Conservation (phyloP, 2,888 invertebrate genomes). For the Ichneumoninae sp. region DNA sequence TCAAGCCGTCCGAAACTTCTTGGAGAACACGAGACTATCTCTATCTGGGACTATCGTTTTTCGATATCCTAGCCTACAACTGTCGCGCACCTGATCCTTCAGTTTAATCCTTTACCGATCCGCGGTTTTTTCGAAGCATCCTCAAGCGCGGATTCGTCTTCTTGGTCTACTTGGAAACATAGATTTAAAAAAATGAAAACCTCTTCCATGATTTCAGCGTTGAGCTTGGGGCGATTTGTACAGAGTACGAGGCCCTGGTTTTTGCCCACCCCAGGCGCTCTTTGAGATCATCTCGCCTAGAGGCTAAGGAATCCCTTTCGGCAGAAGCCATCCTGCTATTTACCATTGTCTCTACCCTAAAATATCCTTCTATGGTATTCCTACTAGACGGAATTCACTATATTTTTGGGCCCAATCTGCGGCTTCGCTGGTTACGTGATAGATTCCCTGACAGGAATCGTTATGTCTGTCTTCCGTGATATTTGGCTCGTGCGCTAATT, state of each 20-base stretch:
- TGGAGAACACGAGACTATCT: background rate
- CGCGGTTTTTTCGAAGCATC: background rate
- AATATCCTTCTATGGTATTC: background rate
- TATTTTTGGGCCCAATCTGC: background rate
- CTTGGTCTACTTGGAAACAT: slow-evolving; percentile 6
- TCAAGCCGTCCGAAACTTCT: background rate
- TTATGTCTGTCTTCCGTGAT: too few relatives aligned
- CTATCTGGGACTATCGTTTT: background rate
- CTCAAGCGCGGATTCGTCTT: background rate
- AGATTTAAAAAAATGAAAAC: slow-evolving; percentile 11
- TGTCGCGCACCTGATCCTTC: background rate
- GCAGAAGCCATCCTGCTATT: background rate
- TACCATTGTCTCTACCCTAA: background rate
- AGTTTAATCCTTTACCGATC: background rate
- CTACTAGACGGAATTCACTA: background rate
- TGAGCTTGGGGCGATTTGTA: slow-evolving; percentile 47
- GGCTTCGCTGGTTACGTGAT: background rate
- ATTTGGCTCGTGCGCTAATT: too few relatives aligned
- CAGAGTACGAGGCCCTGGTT: slow-evolving; percentile 55
- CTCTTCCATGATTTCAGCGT: slow-evolving; percentile 37
- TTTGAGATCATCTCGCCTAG: background rate
- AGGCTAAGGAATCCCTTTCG: background rate
- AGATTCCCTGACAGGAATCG: too few relatives aligned
- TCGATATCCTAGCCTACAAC: background rate
- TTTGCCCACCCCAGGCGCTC: background rate